A percentile compares a stretch with the other conserved stretches of the same genome.
Conservation (phyloP, 1,140 invertebrate species). For the Medauroidea extradentata region DNA sequence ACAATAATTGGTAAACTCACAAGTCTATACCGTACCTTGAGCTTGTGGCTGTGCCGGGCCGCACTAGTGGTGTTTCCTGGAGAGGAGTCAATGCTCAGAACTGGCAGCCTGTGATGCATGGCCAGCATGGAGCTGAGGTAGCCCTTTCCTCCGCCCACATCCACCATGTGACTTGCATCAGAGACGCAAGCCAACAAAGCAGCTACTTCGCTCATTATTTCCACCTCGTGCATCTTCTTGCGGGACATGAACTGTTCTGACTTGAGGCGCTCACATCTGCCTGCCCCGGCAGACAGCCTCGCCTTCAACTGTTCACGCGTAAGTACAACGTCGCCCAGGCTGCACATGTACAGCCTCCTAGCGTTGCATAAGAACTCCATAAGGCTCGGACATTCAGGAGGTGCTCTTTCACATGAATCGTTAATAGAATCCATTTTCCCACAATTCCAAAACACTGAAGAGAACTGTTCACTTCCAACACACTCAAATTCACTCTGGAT, state of each 20-base stretch:
- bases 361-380: constrained; percentile 26
- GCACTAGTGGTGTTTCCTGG: constrained; percentile 59
- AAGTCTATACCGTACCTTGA: no score
- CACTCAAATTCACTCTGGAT: constrained; percentile 52
- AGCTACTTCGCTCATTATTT: constrained; percentile 52
- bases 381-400: constrained; percentile 4
- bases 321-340: constrained; percentile 14
- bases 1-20: no score
- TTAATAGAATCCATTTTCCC: not conserved
- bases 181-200: constrained; percentile 36
- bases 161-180: constrained; percentile 55
- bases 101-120: constrained; percentile 62
- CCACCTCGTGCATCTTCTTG: constrained; percentile 83
- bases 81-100: constrained; percentile 75
- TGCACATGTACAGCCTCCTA: constrained; percentile 25
- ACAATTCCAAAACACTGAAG: constrained; percentile 11
- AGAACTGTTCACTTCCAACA: constrained; percentile 42
- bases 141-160: constrained; percentile 83
- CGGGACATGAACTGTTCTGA: constrained; percentile 61
- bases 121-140: constrained; percentile 72
- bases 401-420: not conserved
- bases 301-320: constrained; percentile 11
- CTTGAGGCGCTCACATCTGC: not conserved
- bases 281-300: not conserved
- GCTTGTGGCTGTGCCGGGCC: constrained; percentile 46